These are phyloP conservation scores for Odontamblyopus rebecca DNA, from an alignment of 2,797 vertebrate genomes.

Conservation along the genomic window DNA sequence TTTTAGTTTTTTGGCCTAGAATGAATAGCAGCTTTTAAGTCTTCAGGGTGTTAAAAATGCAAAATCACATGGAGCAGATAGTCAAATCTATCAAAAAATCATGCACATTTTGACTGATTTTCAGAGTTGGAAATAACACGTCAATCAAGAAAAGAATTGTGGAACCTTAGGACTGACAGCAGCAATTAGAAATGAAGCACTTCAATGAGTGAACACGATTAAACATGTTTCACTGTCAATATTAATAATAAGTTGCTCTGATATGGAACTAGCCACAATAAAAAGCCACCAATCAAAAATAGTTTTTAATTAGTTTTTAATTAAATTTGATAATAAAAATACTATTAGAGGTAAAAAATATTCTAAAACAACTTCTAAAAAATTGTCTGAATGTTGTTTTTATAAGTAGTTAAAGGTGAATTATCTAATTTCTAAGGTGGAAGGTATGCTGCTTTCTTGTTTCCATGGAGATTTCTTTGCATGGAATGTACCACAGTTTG, in stretches of 20 bases:
- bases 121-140: not conserved
- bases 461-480: too few relatives aligned
- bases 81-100: not conserved
- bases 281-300: not conserved
- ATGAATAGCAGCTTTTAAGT: conserved; percentile 25
- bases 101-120: not conserved
- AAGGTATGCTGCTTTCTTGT: too few relatives aligned
- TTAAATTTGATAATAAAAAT: too few relatives aligned
- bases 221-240: not conserved
- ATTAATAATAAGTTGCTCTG: not conserved
- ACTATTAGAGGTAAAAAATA: too few relatives aligned
- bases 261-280: not conserved
- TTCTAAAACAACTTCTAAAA: too few relatives aligned
- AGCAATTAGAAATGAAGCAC: not conserved
- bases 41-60: conserved; percentile 14
- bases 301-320: too few relatives aligned
- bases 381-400: too few relatives aligned
- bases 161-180: not conserved
- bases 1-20: conserved; percentile 8
- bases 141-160: not conserved
- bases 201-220: not conserved
- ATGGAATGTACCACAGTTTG: too few relatives aligned
- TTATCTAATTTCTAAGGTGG: too few relatives aligned
- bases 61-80: not conserved
- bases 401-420: too few relatives aligned